phyloP scores from a whole-genome alignment of 2,113 vertebrate genomes.

The Pelusios castaneus region DNA sequence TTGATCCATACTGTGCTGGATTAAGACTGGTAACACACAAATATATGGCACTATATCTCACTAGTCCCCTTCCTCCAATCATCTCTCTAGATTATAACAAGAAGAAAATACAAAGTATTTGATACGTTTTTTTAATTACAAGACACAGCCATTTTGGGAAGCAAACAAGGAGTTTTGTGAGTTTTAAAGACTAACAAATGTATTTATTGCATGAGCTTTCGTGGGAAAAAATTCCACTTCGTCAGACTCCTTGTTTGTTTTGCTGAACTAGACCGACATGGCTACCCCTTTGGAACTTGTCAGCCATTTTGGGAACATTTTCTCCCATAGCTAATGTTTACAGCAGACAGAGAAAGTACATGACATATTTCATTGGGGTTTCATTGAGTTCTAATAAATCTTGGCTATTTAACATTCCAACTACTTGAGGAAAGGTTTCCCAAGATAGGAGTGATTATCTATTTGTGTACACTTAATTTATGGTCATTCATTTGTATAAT shows the following conservation, averaged over 20 bases:
- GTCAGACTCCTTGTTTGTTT: too few species aligned
- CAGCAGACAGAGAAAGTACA: rapidly evolving
- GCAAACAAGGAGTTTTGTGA: not conserved
- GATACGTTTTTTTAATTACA: not conserved
- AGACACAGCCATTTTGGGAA: not conserved
- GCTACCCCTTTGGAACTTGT: too few species aligned
- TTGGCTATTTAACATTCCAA: not conserved
- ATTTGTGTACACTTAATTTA: not conserved
- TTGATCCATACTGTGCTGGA: not conserved
- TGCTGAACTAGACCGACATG: too few species aligned
- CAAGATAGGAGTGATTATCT: not conserved
- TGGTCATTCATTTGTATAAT: not conserved
- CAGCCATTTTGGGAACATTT: not conserved
- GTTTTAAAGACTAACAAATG: too few species aligned
- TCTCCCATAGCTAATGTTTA: not conserved
- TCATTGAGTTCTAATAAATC: not conserved
- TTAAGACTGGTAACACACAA: not conserved
- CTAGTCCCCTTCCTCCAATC: not conserved
- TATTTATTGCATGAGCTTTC: too few species aligned
- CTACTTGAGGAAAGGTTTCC: not conserved
- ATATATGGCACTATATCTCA: not conserved
- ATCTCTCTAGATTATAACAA: not conserved
- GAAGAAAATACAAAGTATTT: not conserved
- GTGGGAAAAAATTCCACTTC: too few species aligned
- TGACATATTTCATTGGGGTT: not conserved